A percentile compares a stretch with the other conserved stretches of the same genome.
Evolutionary conservation across 2,113 vertebrate genomes (phyloP).

Genomic region (Rhinolophus ferrumequinum): DNA sequence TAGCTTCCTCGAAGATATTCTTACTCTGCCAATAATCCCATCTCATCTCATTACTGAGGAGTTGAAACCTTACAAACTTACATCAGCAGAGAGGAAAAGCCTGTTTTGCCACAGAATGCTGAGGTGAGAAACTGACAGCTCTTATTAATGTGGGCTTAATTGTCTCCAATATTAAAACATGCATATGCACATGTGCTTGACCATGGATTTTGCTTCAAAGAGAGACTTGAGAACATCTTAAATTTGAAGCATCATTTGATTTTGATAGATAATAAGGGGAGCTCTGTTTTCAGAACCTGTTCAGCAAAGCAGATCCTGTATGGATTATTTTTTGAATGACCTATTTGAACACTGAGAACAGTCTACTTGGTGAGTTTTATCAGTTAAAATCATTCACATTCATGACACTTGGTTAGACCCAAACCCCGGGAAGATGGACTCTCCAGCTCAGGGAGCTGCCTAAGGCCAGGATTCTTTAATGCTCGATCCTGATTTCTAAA

Average conservation of each 20-base stretch:
- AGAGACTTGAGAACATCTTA: neutral
- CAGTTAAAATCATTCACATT: neutral
- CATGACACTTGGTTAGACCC: neutral
- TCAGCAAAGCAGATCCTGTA: neutral
- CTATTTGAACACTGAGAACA: neutral
- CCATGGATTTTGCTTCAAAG: conserved; percentile 22
- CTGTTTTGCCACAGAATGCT: neutral
- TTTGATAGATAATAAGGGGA: neutral
- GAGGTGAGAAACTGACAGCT: neutral
- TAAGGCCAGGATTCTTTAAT: neutral
- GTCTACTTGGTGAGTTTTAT: neutral
- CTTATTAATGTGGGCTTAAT: neutral
- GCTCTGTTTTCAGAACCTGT: neutral
- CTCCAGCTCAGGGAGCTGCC: neutral
- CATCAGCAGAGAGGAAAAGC: neutral
- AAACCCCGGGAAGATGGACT: neutral
- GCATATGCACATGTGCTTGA: neutral
- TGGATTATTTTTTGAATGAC: neutral
- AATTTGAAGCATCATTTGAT: conserved; percentile 52
- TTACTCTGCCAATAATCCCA: neutral
- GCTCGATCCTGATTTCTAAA: neutral
- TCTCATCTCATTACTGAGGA: neutral
- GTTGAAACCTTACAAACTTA: neutral
- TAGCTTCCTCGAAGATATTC: neutral
- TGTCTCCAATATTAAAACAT: neutral